phyloP scores from a whole-genome alignment of 1,140 invertebrate genomes.

The Antheraea pernyi region DNA sequence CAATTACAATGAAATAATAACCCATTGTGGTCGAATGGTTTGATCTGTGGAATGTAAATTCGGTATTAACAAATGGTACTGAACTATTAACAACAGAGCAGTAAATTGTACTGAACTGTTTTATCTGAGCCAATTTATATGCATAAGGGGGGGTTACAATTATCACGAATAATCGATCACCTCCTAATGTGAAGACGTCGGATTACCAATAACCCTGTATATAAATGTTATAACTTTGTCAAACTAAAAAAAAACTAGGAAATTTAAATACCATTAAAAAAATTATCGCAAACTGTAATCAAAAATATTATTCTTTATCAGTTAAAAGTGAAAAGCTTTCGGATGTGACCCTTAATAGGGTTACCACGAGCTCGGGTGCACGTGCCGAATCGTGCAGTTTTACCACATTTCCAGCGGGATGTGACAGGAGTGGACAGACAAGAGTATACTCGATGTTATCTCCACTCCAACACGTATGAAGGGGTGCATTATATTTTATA shows the following conservation, averaged over 20 bases:
- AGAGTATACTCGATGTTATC: constrained; percentile 3
- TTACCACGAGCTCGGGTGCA: neutral
- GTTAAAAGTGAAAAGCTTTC: neutral
- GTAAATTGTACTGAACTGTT: too few species aligned
- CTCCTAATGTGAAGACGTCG: too few species aligned
- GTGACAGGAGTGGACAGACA: neutral
- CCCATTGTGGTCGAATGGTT: too few species aligned
- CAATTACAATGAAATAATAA: too few species aligned
- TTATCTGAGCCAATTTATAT: too few species aligned
- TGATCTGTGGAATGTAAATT: too few species aligned
- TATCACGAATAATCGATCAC: too few species aligned
- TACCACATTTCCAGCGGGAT: neutral
- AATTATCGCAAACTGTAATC: constrained; percentile 3
- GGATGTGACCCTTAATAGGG: neutral
- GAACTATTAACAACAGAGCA: too few species aligned
- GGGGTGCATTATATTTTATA: neutral
- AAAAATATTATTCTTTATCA: neutral
- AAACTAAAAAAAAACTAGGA: neutral
- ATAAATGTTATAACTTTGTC: too few species aligned
- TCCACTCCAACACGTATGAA: constrained; percentile 6
- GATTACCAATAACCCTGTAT: too few species aligned
- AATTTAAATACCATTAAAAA: neutral
- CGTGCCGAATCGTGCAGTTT: constrained; percentile 8
- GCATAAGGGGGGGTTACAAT: too few species aligned
- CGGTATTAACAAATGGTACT: too few species aligned